Percentiles rank a stretch among this genome's conserved stretches.
Evolutionary conservation across 2,888 invertebrate genomes (phyloP).

Genomic region (Nyleta sp.): DNA sequence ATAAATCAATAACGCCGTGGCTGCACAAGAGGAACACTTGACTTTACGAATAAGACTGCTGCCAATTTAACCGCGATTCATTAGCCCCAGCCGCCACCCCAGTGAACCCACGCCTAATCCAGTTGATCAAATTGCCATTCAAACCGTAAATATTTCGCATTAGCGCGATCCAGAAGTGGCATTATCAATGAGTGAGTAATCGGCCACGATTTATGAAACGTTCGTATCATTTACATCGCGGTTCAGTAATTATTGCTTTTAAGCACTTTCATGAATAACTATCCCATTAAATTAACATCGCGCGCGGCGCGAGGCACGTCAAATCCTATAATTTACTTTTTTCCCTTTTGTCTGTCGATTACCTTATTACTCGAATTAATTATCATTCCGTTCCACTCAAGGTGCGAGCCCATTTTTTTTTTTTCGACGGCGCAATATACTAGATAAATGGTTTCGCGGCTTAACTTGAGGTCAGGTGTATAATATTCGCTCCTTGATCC

Average conservation of each 20-base stretch:
- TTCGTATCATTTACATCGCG: slow-evolving; percentile 32
- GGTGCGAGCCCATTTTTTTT: slow-evolving; percentile 56
- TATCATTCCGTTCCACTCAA: slow-evolving; percentile 49
- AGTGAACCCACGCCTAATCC: slow-evolving; percentile 32
- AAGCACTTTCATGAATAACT: slow-evolving; percentile 56
- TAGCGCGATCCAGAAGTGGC: slow-evolving; percentile 15
- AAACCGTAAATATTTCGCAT: slow-evolving; percentile 19
- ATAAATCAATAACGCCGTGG: slow-evolving; percentile 23
- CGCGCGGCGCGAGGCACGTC: slow-evolving; percentile 25
- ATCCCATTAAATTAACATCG: slow-evolving; percentile 46
- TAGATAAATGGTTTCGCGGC: slow-evolving; percentile 40
- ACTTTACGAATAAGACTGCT: slow-evolving; percentile 33
- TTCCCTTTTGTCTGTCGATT: slow-evolving; percentile 37
- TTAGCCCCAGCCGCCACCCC: slow-evolving; percentile 19
- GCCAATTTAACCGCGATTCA: slow-evolving; percentile 30
- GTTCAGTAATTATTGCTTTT: slow-evolving; percentile 46
- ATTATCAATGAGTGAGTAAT: slow-evolving; percentile 26
- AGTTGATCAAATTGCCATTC: slow-evolving; percentile 38
- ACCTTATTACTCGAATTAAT: slow-evolving; percentile 48
- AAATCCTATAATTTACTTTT: slow-evolving; percentile 49
- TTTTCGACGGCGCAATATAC: slow-evolving; percentile 32
- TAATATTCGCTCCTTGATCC: slow-evolving; percentile 56
- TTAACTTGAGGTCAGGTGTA: slow-evolving; percentile 39
- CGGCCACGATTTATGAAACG: slow-evolving; percentile 15
- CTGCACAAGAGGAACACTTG: slow-evolving; percentile 27